Conservation (phyloP, 2,797 vertebrate species). For the Acestrorhynchus altus region DNA sequence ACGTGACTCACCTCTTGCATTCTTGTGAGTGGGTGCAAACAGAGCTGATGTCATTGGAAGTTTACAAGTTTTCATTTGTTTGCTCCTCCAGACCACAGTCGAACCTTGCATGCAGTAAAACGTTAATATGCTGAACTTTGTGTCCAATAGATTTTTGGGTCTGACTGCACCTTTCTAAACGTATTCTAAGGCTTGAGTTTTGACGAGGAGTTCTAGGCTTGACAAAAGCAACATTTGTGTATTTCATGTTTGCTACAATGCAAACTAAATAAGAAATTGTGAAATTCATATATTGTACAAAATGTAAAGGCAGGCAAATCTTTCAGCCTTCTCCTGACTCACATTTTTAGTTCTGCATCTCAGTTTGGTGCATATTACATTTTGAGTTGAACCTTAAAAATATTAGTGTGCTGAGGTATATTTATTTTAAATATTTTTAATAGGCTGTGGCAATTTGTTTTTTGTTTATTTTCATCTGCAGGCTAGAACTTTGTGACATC, state of each 20-base stretch:
- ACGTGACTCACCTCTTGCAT: slow-evolving; percentile 36
- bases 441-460: too few relatives aligned
- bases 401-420: too few relatives aligned
- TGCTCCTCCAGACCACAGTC: slow-evolving; percentile 21
- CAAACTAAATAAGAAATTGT: slow-evolving; percentile 4
- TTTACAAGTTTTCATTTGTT: slow-evolving; percentile 37
- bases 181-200: slow-evolving; percentile 6
- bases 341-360: too few relatives aligned
- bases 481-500: too few relatives aligned
- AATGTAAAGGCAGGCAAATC: slow-evolving; percentile 28
- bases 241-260: background rate
- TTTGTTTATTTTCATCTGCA: too few relatives aligned
- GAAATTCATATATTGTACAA: background rate
- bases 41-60: slow-evolving; percentile 43
- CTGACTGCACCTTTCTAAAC: background rate
- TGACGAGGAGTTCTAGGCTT: slow-evolving; percentile 7
- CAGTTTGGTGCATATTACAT: too few relatives aligned
- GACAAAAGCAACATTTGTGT: background rate
- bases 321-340: too few relatives aligned
- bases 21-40: slow-evolving; percentile 37
- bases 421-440: too few relatives aligned
- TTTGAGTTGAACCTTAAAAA: too few relatives aligned
- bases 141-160: slow-evolving; percentile 4
- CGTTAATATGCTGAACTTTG: background rate
- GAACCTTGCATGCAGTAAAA: slow-evolving; percentile 7